Conservation (phyloP, 2,888 invertebrate genomes). For the Phengaris arion region DNA sequence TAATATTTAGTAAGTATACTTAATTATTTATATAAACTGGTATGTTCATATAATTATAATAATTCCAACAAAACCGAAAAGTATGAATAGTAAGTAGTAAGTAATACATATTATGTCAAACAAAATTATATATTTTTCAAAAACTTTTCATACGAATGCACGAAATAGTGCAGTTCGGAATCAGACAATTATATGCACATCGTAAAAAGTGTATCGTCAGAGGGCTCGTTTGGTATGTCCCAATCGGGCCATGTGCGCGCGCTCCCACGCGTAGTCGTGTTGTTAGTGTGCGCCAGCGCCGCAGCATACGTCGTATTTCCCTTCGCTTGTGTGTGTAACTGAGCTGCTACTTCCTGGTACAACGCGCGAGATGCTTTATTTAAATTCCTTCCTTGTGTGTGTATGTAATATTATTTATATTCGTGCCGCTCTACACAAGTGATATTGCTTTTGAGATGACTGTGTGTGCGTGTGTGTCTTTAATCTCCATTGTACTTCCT, state of each 20-base stretch:
- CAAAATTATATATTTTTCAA: not conserved
- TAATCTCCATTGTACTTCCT: conserved; percentile 79
- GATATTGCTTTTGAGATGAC: conserved; percentile 67
- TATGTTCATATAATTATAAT: no score
- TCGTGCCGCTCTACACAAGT: conserved; percentile 66
- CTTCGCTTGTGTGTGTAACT: conserved; percentile 62
- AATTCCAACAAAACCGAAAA: no score
- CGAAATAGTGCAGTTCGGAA: conserved; percentile 33
- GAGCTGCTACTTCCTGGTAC: conserved; percentile 78
- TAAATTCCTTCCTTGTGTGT: conserved; percentile 73
- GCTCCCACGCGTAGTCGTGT: conserved; percentile 75
- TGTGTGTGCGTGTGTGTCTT: conserved; percentile 60
- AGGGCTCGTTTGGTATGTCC: conserved; percentile 75
- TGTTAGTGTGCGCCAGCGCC: conserved; percentile 76
- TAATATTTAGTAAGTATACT: no score
- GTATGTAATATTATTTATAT: conserved; percentile 74
- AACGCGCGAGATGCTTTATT: conserved; percentile 75
- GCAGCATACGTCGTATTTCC: conserved; percentile 58
- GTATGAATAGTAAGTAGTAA: no score
- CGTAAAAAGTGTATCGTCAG: conserved; percentile 75
- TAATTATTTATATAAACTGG: no score
- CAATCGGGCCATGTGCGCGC: conserved; percentile 77
- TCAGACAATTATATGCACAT: conserved; percentile 57
- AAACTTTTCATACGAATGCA: not conserved
- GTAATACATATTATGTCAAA: not conserved